Evolutionary conservation across 2,113 vertebrate species (phyloP).

Genomic region (Grantiella picta): DNA sequence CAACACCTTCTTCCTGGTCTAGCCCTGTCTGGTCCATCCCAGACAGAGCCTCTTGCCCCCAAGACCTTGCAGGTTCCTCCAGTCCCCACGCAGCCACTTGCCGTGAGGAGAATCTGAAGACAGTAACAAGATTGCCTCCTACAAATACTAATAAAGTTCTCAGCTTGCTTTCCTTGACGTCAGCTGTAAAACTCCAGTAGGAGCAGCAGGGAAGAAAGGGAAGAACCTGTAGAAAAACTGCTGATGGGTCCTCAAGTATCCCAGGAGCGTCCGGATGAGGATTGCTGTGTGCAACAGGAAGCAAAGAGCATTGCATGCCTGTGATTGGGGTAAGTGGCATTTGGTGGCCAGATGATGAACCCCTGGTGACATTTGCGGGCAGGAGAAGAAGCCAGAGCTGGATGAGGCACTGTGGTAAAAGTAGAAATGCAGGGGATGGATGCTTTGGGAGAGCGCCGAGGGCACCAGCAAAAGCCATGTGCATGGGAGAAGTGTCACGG

Average conservation of each 20-base stretch:
- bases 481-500: rapidly evolving
- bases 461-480: neutral
- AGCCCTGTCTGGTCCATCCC: neutral
- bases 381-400: neutral
- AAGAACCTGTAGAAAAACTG: neutral
- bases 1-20: neutral
- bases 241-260: neutral
- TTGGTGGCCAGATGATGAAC: neutral
- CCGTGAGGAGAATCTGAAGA: neutral
- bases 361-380: neutral
- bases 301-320: neutral
- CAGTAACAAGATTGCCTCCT: slow-evolving; percentile 43
- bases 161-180: slow-evolving; percentile 23
- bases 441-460: neutral
- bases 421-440: neutral
- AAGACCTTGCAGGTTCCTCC: neutral
- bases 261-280: rapidly evolving
- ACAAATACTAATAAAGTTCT: slow-evolving; percentile 41
- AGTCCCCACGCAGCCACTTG: neutral
- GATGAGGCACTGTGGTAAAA: neutral
- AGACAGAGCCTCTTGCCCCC: neutral
- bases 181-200: neutral
- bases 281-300: neutral
- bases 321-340: neutral
- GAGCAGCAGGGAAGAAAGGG: neutral